phyloP scores from a whole-genome alignment of 2,888 invertebrate species.

The Machimus rusticus region DNA sequence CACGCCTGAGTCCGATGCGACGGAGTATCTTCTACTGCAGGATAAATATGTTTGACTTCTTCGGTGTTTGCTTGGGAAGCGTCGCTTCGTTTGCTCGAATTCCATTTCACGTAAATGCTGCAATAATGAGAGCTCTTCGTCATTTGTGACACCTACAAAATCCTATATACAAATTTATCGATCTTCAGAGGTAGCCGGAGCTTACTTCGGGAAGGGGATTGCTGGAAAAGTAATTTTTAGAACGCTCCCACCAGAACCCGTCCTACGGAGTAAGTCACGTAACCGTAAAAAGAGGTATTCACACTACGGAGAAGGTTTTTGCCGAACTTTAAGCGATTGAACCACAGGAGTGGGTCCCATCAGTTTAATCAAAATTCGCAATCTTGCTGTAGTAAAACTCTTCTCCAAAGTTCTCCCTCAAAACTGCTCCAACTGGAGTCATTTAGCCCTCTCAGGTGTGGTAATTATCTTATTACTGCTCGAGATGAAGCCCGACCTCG shows the following conservation, averaged over 20 bases:
- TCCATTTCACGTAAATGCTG: conserved; percentile 30
- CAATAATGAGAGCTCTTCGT: conserved; percentile 31
- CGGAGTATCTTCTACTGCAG: not conserved
- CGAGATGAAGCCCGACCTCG: not conserved
- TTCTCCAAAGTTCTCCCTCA: not conserved
- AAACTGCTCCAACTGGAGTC: not conserved
- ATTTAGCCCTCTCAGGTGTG: not conserved
- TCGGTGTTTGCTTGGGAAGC: not conserved
- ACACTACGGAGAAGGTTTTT: not conserved
- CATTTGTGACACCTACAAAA: conserved; percentile 29
- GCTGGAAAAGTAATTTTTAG: not conserved
- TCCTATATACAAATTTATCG: conserved; percentile 16
- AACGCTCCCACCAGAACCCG: not conserved
- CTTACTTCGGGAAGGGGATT: not conserved
- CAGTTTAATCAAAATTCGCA: not conserved
- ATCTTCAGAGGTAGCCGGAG: not conserved
- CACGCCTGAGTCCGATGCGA: not conserved
- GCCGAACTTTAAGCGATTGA: not conserved
- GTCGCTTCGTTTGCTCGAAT: not conserved
- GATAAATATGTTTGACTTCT: conserved; percentile 23
- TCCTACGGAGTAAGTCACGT: not conserved
- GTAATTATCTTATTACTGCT: conserved; percentile 16
- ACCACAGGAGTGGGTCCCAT: not conserved
- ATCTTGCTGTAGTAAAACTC: not conserved
- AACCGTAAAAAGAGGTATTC: not conserved